Percentiles rank a stretch among this genome's conserved stretches.
Evolutionary conservation across 2,888 invertebrate species (phyloP).

Genomic region (Physocephala rufipes): DNA sequence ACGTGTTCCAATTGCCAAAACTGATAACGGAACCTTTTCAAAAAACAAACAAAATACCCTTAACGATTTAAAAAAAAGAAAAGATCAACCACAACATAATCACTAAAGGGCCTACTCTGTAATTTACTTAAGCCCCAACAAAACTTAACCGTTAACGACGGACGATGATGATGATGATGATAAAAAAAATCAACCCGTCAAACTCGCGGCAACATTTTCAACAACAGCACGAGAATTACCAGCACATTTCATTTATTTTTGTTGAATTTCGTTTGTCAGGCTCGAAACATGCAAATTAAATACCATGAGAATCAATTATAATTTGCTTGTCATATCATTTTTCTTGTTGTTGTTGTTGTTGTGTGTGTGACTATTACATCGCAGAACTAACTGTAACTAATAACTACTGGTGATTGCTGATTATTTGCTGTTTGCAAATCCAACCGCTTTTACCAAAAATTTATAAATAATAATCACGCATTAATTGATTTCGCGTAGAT

Average conservation of each 20-base stretch:
- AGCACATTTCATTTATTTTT: constrained; percentile 18
- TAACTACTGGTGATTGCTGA: background rate
- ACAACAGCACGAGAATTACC: background rate
- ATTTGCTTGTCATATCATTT: constrained; percentile 25
- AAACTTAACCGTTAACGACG: background rate
- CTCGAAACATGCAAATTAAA: constrained; percentile 12
- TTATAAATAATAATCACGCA: background rate
- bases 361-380: background rate
- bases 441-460: background rate
- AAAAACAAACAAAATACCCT: background rate
- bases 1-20: too few relatives aligned
- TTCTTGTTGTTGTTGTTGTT: background rate
- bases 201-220: background rate
- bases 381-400: background rate
- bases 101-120: constrained; percentile 2
- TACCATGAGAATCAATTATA: constrained; percentile 28
- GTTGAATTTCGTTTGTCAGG: constrained; percentile 27
- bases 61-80: background rate
- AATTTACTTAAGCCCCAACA: constrained; percentile 15
- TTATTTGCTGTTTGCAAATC: background rate
- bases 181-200: background rate
- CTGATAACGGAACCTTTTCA: too few relatives aligned
- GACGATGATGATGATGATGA: too few relatives aligned
- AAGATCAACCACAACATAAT: too few relatives aligned
- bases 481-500: background rate